Evolutionary conservation across 2,113 vertebrate genomes (phyloP), one percentile per base, ranked within the genome.

Genomic region (Muntiacus reevesi): DNA sequence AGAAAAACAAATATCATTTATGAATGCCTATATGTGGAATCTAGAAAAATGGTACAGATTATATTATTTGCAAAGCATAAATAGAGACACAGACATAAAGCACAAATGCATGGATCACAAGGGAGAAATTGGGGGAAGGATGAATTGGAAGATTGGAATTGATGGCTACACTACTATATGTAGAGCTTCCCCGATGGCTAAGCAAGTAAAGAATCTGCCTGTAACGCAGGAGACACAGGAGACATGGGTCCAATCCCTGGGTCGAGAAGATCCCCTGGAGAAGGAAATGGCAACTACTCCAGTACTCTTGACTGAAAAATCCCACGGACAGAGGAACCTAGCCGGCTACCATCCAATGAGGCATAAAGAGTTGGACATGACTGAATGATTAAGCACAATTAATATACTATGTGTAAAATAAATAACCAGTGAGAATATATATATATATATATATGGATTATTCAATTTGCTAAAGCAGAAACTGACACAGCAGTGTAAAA

Each of bases 331-430:
- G 36, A 74, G 67, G 21, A 40, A 12, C 67, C 21, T 57, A 23
- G 19, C 19, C 1, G 0, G 36, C 67, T 40, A 40, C 36, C 3
- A 0, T 74, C 36, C 19, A 71, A 5, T 71, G 67, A 40, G 67
- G 40, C 19, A 71, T 36, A 71, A 71, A 71, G n/a, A 74, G 36
- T 25, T 25, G 36, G 36, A 74, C 21, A 40, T 40, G n/a, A 74
- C 19, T 6, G 5, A 23, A 36, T 71, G 33, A 71, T 23, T 40
- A 71, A 71, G n/a, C 33, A 71, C 10, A 36, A 67, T n/a, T 21
- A 71, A 40, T 74, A 74, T 74, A 40, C 2, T 40, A 40, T 74
- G 36, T 74, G 67, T 40, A 40, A 74, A 40, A 40, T 74, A 40
- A 40, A 23, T 40, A 25, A 13, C 9, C 67, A 74, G 25, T 74